Percentiles rank a stretch among this genome's conserved stretches.
phyloP scores from a whole-genome alignment of 2,888 invertebrate species.

The Pseudococcus longispinus region DNA sequence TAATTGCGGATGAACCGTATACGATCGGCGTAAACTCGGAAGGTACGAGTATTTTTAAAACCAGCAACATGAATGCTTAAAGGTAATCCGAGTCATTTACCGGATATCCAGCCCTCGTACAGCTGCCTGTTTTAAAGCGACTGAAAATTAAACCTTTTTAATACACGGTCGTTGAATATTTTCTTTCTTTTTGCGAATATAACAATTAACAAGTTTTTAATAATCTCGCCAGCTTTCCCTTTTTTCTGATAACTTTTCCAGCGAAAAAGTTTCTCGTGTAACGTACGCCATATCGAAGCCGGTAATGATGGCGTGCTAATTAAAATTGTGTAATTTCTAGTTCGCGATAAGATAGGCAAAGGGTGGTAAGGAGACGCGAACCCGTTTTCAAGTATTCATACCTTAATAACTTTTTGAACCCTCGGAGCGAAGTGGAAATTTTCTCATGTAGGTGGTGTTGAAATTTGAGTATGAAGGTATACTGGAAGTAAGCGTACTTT shows the following conservation, averaged over 20 bases:
- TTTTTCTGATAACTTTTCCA: neutral
- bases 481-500: neutral
- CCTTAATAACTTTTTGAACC: neutral
- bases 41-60: neutral
- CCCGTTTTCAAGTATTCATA: neutral
- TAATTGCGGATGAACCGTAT: neutral
- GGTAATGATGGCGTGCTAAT: constrained; percentile 24
- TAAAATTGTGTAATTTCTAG: constrained; percentile 11
- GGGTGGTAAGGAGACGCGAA: neutral
- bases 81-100: neutral
- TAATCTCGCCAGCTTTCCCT: constrained; percentile 4
- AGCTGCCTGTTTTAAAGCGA: neutral
- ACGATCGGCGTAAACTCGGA: neutral
- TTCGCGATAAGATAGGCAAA: neutral
- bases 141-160: constrained; percentile 2
- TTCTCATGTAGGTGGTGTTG: neutral
- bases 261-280: neutral
- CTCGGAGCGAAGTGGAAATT: neutral
- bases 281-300: neutral
- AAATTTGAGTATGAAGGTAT: neutral
- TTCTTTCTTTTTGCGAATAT: constrained; percentile 1
- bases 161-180: constrained; percentile 10
- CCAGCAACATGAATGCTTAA: neutral
- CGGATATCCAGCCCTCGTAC: neutral
- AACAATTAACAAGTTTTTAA: constrained; percentile 31